These are phyloP conservation scores for Rosalia funebris DNA, from an alignment of 2,888 invertebrate species.

Conservation along the genomic window DNA sequence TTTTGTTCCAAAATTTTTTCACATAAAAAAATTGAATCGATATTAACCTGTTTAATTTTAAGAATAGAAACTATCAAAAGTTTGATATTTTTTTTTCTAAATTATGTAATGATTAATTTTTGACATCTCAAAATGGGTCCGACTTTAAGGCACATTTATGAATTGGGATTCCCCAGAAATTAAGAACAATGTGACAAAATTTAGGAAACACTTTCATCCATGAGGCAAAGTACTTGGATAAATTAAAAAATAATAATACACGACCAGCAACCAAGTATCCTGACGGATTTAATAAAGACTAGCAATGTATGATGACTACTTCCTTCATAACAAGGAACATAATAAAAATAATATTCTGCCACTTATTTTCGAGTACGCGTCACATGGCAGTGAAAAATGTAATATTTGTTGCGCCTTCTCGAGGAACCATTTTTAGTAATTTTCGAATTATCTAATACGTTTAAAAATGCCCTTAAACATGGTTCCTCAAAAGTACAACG, in stretches of 20 bases:
- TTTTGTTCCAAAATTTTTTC: conserved; percentile 1
- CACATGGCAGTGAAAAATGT: conserved; percentile 30
- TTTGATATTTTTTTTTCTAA: no score
- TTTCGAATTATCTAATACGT: neutral
- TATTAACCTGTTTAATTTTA: no score
- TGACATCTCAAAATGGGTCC: no score
- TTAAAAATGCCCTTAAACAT: conserved; percentile 5
- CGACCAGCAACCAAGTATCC: conserved; percentile 50
- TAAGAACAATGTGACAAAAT: no score
- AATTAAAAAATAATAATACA: conserved; percentile 45
- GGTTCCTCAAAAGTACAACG: conserved; percentile 6
- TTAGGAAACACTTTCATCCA: neutral
- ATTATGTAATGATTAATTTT: no score
- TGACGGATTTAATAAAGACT: conserved; percentile 58
- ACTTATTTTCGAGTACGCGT: conserved; percentile 23
- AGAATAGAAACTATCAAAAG: no score
- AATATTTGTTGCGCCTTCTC: conserved; percentile 6
- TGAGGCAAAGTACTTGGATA: neutral
- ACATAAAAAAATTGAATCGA: neutral
- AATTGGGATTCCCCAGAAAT: no score
- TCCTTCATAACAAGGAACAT: conserved; percentile 45
- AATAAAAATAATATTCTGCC: conserved; percentile 46
- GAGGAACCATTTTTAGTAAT: conserved; percentile 8
- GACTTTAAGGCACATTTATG: no score
- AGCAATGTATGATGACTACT: conserved; percentile 56